Conservation (phyloP, 2,888 invertebrate species). For the Parelbella ahira region DNA sequence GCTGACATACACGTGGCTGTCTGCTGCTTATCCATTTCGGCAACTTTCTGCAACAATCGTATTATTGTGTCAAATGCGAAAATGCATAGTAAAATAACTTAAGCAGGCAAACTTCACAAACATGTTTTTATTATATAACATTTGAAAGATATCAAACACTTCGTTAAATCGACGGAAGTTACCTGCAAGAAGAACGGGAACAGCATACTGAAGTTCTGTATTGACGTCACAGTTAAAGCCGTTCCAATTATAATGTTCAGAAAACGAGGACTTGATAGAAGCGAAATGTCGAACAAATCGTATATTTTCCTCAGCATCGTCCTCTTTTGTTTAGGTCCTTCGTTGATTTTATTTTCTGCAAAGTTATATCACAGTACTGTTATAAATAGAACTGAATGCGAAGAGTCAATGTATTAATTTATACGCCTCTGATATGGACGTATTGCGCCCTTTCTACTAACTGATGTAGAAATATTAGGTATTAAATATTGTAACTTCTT, state of each 20-base stretch:
- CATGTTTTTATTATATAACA: no score
- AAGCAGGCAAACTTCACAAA: no score
- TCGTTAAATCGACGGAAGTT: no score
- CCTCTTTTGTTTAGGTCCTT: constrained; percentile 32
- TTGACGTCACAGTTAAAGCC: constrained; percentile 83
- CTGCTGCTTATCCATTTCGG: constrained; percentile 64
- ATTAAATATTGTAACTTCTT: no score
- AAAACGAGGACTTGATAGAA: constrained; percentile 82
- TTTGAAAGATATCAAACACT: no score
- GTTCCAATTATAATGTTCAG: constrained; percentile 84
- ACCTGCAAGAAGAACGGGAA: constrained; percentile 85
- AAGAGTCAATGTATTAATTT: no score
- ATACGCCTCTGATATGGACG: no score
- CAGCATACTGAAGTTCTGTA: constrained; percentile 85
- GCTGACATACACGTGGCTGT: constrained; percentile 86
- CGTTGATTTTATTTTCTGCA: constrained; percentile 38
- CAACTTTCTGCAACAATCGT: constrained; percentile 55
- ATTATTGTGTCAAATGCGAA: constrained; percentile 1
- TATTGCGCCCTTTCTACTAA: no score
- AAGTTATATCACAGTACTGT: constrained; percentile 30
- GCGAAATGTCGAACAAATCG: constrained; percentile 82
- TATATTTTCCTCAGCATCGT: constrained; percentile 51
- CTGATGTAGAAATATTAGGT: no score
- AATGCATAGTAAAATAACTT: no score
- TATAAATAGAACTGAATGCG: no score